A percentile compares a stretch with the other conserved stretches of the same genome.
These are phyloP conservation scores for Xylophagus ater DNA, from an alignment of 2,888 invertebrate genomes.

Conservation along the genomic window DNA sequence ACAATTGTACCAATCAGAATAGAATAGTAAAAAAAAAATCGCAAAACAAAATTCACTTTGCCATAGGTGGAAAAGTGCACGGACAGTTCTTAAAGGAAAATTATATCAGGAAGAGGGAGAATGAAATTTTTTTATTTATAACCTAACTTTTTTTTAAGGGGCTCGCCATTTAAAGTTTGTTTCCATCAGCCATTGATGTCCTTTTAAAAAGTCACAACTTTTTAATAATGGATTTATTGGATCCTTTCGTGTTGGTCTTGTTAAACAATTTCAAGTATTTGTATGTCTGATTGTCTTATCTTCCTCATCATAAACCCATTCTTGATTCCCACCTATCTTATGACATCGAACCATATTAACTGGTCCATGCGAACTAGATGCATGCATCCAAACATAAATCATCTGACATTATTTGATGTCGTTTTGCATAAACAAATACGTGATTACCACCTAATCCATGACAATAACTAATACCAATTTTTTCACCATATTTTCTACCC, in stretches of 20 bases:
- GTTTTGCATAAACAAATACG: constrained; percentile 93
- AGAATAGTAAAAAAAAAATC: too few species aligned
- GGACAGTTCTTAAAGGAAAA: too few species aligned
- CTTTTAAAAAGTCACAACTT: constrained; percentile 57
- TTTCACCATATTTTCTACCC: constrained; percentile 86
- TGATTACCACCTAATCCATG: constrained; percentile 97
- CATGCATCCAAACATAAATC: constrained; percentile 95
- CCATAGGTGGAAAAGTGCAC: too few species aligned
- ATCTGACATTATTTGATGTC: constrained; percentile 95
- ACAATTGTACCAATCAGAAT: too few species aligned
- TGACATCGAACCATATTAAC: constrained; percentile 93
- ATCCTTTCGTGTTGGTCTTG: constrained; percentile 64
- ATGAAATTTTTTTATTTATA: too few species aligned
- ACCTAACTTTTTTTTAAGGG: constrained; percentile 39
- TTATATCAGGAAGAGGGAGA: too few species aligned
- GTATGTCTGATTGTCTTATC: constrained; percentile 78
- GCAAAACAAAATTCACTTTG: too few species aligned
- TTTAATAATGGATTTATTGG: constrained; percentile 66
- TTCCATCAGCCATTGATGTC: constrained; percentile 90
- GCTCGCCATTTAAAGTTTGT: constrained; percentile 92
- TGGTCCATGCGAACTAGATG: constrained; percentile 71
- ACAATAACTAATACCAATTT: constrained; percentile 85
- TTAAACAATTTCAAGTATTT: constrained; percentile 85
- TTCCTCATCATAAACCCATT: constrained; percentile 84
- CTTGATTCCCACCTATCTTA: constrained; percentile 95